Conservation (phyloP, 2,888 invertebrate species). For the Pocota personata region DNA sequence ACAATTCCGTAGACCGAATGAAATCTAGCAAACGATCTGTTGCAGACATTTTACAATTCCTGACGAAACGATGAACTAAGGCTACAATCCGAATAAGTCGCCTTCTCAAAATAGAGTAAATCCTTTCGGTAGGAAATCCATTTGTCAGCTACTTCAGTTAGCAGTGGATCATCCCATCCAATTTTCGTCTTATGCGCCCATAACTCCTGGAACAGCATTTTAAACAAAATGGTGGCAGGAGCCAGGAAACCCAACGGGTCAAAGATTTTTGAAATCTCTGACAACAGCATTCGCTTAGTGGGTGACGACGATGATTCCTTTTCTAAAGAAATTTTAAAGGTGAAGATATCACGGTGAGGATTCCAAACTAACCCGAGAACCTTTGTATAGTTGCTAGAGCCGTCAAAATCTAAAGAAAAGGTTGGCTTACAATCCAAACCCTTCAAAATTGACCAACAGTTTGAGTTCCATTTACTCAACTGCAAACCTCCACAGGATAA, state of each 20-base stretch:
- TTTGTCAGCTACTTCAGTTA: not conserved
- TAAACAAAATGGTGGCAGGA: not conserved
- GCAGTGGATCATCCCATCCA: not conserved
- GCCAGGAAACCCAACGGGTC: not conserved
- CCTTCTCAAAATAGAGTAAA: too few relatives aligned
- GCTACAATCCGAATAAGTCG: too few relatives aligned
- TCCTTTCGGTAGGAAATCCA: too few relatives aligned
- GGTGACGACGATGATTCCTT: not conserved
- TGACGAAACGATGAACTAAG: too few relatives aligned
- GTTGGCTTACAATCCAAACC: not conserved
- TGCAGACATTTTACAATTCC: too few relatives aligned
- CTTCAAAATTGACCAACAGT: not conserved
- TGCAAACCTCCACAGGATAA: constrained; percentile 29
- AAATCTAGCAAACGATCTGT: too few relatives aligned
- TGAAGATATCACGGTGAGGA: not conserved
- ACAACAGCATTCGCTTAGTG: not conserved
- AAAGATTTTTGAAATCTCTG: not conserved
- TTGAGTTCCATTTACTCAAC: not conserved
- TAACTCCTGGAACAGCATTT: not conserved
- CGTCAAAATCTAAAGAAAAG: not conserved
- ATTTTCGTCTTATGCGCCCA: too few relatives aligned
- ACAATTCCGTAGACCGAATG: too few relatives aligned
- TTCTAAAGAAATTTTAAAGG: constrained; percentile 7
- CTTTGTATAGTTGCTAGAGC: not conserved
- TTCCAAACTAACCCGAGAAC: not conserved